Evolutionary conservation across 2,113 vertebrate genomes (phyloP).

Genomic region (Leucopsar rothschildi): DNA sequence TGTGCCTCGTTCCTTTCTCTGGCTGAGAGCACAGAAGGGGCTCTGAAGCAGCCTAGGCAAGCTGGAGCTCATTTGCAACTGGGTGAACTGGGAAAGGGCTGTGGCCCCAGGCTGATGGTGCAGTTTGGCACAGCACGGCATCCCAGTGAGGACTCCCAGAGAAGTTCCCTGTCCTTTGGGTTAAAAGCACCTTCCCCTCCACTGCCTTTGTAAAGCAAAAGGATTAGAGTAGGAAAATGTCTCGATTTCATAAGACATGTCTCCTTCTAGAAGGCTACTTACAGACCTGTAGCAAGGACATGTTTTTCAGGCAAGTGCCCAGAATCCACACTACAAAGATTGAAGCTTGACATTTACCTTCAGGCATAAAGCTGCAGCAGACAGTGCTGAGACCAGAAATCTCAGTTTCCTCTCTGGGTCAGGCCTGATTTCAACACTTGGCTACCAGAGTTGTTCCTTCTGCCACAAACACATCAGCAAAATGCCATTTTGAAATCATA

Average conservation of each 20-base stretch:
- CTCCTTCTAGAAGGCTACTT: background rate
- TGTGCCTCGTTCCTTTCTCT: rapidly evolving
- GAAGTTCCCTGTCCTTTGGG: background rate
- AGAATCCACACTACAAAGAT: background rate
- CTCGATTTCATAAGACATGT: background rate
- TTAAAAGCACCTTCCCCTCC: background rate
- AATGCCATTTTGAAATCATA: slow-evolving; percentile 6
- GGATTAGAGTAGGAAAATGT: background rate
- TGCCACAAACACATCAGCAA: slow-evolving; percentile 9
- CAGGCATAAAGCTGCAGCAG: background rate
- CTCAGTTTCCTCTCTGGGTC: background rate
- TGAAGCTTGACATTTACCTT: background rate
- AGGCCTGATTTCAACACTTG: background rate
- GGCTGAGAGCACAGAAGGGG: background rate
- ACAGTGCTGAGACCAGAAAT: background rate
- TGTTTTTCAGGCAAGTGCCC: background rate
- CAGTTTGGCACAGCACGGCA: background rate
- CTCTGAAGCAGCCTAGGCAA: background rate
- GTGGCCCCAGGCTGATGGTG: background rate
- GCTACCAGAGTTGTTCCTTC: background rate
- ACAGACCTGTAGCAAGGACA: background rate
- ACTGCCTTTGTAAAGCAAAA: background rate
- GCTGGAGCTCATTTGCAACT: background rate
- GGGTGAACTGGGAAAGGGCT: background rate
- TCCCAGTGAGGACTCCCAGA: background rate